A percentile compares a stretch with the other conserved stretches of the same genome.
Evolutionary conservation across 2,888 invertebrate genomes (phyloP).

Genomic region (Diogma glabrata): DNA sequence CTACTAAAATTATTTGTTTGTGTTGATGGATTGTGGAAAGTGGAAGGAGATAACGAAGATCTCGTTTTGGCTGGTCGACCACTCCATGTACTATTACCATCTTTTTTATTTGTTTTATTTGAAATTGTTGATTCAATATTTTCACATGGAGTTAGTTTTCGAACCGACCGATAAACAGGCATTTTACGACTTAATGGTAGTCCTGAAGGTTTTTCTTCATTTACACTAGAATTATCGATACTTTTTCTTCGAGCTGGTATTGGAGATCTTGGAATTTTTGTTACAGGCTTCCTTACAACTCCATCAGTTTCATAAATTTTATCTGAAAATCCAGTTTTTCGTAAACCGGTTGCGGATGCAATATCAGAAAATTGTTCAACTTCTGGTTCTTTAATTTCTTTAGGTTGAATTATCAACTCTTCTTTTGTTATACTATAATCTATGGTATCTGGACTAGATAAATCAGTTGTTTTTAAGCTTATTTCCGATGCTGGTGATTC

Average conservation of each 20-base stretch:
- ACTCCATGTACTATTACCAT: conserved; percentile 62
- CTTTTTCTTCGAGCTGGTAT: conserved; percentile 31
- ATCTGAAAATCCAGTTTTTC: conserved; percentile 57
- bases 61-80: conserved; percentile 40
- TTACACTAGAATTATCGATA: conserved; percentile 29
- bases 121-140: conserved; percentile 37
- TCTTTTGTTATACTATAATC: conserved; percentile 11
- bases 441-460: conserved; percentile 15
- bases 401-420: background rate
- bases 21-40: conserved; percentile 40
- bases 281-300: conserved; percentile 30
- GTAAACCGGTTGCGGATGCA: conserved; percentile 54
- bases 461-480: conserved; percentile 11
- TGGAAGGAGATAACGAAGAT: conserved; percentile 47
- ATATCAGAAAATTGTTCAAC: conserved; percentile 45
- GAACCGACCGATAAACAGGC: conserved; percentile 35
- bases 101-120: conserved; percentile 34
- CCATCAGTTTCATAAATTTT: conserved; percentile 45
- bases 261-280: conserved; percentile 36
- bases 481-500: conserved; percentile 35
- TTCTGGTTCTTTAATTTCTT: conserved; percentile 23
- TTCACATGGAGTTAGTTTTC: conserved; percentile 34
- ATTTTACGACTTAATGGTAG: conserved; percentile 30
- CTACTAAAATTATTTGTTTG: conserved; percentile 40
- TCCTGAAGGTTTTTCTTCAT: conserved; percentile 20